Evolutionary conservation across 2,797 vertebrate genomes (phyloP), one percentile per base, ranked within the genome.

Genomic region (Gambusia yucatana): DNA sequence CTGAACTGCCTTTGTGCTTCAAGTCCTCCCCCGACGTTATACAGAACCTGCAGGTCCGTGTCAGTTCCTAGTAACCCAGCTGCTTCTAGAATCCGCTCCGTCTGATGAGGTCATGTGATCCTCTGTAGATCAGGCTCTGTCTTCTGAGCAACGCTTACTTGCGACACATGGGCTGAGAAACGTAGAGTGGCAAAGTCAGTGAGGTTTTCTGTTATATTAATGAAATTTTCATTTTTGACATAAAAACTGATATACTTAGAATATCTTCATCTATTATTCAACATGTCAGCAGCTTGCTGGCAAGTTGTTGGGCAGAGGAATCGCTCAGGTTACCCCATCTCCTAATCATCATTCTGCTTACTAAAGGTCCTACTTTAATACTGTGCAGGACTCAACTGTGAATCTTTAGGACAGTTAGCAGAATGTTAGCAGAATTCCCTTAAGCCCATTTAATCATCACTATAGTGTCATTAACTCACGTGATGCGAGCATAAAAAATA

Each of bases 221-320:
- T 94, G 81, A 36, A 78, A 75, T 65, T 4, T 8, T 74, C 13
- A 0, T 86, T 81, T 82, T 87, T 59, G 0, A 79, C 7, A 78
- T 76, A 71, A 87, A 65, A 89, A 30, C 74, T 75, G 7, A 39
- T 30, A 16, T 16, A 52, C 63, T 39, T 61, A 61, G 2, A 81
- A 85, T 78, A 77, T 57, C 79, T 44, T 87, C 83, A 94, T 96
- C 77, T 70, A 95, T 95, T 91, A 94, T 94, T 94, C 55, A 95
- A 41, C 52, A 77, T 41, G 81, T 90, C 80, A 94, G 90, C 92
- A 95, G 94, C 92, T 93, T 93, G 93, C 77, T 55, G 84, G 91
- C 92, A 90, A 78, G 86, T 74, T 83, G 83, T 82, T 39, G 6
- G 46, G 86, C 33, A 74, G n/a, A 67, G 36, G 44, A 69, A 43